Percentiles rank a stretch among this genome's conserved stretches.
Conservation (phyloP, 2,888 invertebrate species). For the Clusia tigrina region DNA sequence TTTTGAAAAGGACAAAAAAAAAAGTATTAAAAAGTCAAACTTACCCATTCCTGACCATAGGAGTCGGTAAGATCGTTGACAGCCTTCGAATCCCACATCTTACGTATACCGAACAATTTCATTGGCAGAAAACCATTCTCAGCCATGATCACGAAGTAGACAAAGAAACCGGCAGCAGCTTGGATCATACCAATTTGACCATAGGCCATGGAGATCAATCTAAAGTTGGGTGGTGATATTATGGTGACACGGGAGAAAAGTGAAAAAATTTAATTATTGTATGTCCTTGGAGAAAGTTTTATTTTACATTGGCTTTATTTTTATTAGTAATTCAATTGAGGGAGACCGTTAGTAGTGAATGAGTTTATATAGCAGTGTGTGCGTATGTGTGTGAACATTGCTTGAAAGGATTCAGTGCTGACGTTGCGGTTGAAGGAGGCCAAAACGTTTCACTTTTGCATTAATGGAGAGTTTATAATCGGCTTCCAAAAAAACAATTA, state of each 20-base stretch:
- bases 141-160: slow-evolving; percentile 99
- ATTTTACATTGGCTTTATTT: background rate
- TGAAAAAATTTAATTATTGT: background rate
- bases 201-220: slow-evolving; percentile 99
- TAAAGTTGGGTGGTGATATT: slow-evolving; percentile 57
- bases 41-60: slow-evolving; percentile 99
- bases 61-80: slow-evolving; percentile 98
- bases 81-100: slow-evolving; percentile 98
- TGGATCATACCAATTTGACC: slow-evolving; percentile 99
- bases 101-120: slow-evolving; percentile 91
- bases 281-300: background rate
- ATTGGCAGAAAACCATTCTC: slow-evolving; percentile 97
- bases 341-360: background rate
- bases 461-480: too few species aligned
- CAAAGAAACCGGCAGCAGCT: slow-evolving; percentile 99
- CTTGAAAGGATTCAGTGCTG: background rate
- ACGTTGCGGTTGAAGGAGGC: too few species aligned
- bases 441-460: too few species aligned
- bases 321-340: background rate
- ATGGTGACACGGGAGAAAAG: background rate
- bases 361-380: background rate
- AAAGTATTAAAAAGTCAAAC: slow-evolving; percentile 21
- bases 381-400: background rate
- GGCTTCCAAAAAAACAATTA: too few species aligned
- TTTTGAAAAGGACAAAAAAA: too few species aligned